Evolutionary conservation across 2,888 invertebrate genomes (phyloP), one percentile per base, ranked within the genome.

Genomic region (Vannuccia rotundouncinata): DNA sequence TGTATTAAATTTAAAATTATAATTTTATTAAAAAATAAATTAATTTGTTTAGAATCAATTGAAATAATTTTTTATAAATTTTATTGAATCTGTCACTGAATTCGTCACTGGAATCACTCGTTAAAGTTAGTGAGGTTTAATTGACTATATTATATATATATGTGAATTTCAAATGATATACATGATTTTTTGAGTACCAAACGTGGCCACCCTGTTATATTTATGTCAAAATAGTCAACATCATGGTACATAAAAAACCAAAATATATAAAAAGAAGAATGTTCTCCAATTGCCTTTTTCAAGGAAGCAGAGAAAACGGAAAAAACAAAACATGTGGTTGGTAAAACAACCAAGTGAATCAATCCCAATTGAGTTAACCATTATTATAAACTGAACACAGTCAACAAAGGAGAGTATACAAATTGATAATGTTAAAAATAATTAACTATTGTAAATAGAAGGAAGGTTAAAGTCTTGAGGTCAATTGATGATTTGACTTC

Each of bases 121-220:
- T n/a, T n/a, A n/a, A n/a, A n/a, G n/a, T n/a, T n/a, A n/a, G n/a
- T n/a, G n/a, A n/a, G n/a, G n/a, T n/a, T n/a, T n/a, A n/a, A n/a
- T n/a, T n/a, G n/a, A n/a, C n/a, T n/a, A n/a, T n/a, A 66, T 22
- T 22, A 66, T 66, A 66, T 66, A 66, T 66, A 66, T 66, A 66
- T 27, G 66, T 66, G 66, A 66, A 66, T 66, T 66, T 66, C 66
- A 66, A 66, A 66, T 66, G 66, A 66, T 66, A 66, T 66, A 66
- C 66, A 22, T 66, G 66, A 66, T 66, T 66, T 66, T 66, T 66
- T 66, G 5, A 66, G 66, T 66, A 66, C 5, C 66, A 66, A 66
- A 66, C 66, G 66, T 27, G 66, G 66, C 66, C 66, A 66, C 66
- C 66, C 66, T 66, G 66, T 5, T 10, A 17, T 45, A 45, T 45